Base-by-base conservation (phyloP, 1,140 invertebrate species). In the Babylonia areolata region DNA sequence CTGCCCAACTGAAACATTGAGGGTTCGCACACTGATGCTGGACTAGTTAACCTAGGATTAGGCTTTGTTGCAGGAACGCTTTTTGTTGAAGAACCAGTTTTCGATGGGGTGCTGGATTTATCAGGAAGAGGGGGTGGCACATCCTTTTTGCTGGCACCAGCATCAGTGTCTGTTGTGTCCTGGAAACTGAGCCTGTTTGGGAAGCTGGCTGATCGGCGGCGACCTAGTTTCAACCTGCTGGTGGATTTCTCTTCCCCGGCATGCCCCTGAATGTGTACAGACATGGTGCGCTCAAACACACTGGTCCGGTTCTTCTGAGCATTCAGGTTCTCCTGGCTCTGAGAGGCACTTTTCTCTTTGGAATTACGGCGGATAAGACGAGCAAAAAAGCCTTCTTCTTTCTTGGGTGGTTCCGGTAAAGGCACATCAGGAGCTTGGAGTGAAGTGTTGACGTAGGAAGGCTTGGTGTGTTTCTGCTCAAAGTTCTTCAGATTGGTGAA, bases 341-440 rank as follows among this genome's bases (percentile, higher is more conserved):
- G 91, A 79, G 90, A 89, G 17, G 90, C 73, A 85, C 88, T 86
- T 90, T 91, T 85, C 81, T 92, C 92, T 37, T 89, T 89, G 40
- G 92, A 93, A 86, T 92, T 92, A 83, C 92, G 88, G 69, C 92
- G 88, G 42, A 91, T 92, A 15, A 93, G 87, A 69, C 92, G 86
- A 15, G 91, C 89, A 6, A 93, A 88, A 85, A 93, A 93, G 15
- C 92, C 92, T 39, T 85, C 84, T 58, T 90, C 79, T 58, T 88
- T 88, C 39, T 80, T 86, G 2, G 86, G 77, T 20, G 86, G 86
- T 69, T 88, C 88, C 51, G 78, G 87, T 39, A 82, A 46, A 11
- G 79, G 85, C 71, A 85, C 82, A 40, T 79, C 82, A 73, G 51
- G 75, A 42, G 31, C 58, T 2, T 77, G 51, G 35, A 78, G 73